Base-by-base conservation (phyloP, 2,797 vertebrate species). In the Microctenopoma steveboyesi region DNA sequence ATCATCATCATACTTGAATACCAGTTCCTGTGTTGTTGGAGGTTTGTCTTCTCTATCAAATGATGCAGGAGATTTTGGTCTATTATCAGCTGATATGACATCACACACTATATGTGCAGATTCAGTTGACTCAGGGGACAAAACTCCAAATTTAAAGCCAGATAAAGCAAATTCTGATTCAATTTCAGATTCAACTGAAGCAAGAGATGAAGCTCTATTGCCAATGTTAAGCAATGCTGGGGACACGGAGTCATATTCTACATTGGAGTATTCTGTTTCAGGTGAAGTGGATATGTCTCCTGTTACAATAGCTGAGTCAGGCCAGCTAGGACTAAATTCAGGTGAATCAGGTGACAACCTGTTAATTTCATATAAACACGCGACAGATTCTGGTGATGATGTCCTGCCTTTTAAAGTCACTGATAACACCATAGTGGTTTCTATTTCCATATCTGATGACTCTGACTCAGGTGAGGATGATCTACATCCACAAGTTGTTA, bases 311-410 rank as follows among this genome's bases (percentile, higher is more conserved):
- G 28, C 14, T 53, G 61, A 73, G 16, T 81, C 66, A 51, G 56
- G 40, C 8, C 66, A 73, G 8, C 27, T 63, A 22, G 28, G n/a
- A 57, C 47, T 65, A 40, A 88, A 92, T 22, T 84, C 56, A 51
- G 81, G 85, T 48, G 86, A 91, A 55, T 92, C 89, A 56, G 79
- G 82, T 22, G 86, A 74, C 60, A 91, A 66, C 42, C 73, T n/a
- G 18, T 58, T 75, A 49, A 55, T 47, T 66, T 84, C 57, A 58
- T 79, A 50, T 28, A 80, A 15, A 53, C 81, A 87, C 55, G 35
- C 39, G 39, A 75, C 40, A 39, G 85, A 87, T 54, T 83, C 74
- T 68, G 83, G 68, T 43, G 84, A 86, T 52, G 60, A 75, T 10
- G 82, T 61, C 18, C 88, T 86, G 35, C 68, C 3, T 42, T 81